Evolutionary conservation across 2,888 invertebrate species (phyloP).

Genomic region (Orgyia antiqua): DNA sequence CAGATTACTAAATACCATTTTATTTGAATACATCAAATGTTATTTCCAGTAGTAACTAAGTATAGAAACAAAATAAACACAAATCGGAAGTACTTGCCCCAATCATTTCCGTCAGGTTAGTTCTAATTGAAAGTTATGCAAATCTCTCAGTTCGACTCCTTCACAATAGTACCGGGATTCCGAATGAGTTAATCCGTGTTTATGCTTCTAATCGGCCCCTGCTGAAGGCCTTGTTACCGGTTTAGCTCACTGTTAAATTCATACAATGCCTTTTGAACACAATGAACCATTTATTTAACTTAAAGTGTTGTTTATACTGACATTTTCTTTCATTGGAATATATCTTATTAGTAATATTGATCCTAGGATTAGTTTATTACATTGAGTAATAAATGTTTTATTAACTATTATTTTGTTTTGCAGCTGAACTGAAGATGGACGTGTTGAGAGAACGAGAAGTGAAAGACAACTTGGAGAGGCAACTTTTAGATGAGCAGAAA

Average conservation of each 20-base stretch:
- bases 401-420: slow-evolving; percentile 32
- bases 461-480: slow-evolving; percentile 95
- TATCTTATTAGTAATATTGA: slow-evolving; percentile 19
- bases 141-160: slow-evolving; percentile 75
- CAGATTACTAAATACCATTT: no score
- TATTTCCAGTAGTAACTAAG: no score
- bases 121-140: slow-evolving; percentile 78
- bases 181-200: slow-evolving; percentile 78
- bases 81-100: slow-evolving; percentile 58
- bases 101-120: slow-evolving; percentile 71
- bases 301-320: slow-evolving; percentile 48
- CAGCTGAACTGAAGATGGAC: slow-evolving; percentile 98
- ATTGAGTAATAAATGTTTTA: neutral
- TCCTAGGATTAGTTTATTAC: no score
- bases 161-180: slow-evolving; percentile 74
- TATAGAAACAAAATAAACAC: slow-evolving; percentile 26
- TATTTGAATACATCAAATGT: no score
- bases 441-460: slow-evolving; percentile 94
- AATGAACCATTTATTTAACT: slow-evolving; percentile 59
- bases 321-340: slow-evolving; percentile 42
- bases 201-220: slow-evolving; percentile 75
- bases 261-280: slow-evolving; percentile 68
- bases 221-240: slow-evolving; percentile 68
- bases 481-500: slow-evolving; percentile 95
- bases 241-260: slow-evolving; percentile 69